These are phyloP conservation scores for Silurus meridionalis DNA, from an alignment of 2,113 vertebrate genomes.

Conservation along the genomic window DNA sequence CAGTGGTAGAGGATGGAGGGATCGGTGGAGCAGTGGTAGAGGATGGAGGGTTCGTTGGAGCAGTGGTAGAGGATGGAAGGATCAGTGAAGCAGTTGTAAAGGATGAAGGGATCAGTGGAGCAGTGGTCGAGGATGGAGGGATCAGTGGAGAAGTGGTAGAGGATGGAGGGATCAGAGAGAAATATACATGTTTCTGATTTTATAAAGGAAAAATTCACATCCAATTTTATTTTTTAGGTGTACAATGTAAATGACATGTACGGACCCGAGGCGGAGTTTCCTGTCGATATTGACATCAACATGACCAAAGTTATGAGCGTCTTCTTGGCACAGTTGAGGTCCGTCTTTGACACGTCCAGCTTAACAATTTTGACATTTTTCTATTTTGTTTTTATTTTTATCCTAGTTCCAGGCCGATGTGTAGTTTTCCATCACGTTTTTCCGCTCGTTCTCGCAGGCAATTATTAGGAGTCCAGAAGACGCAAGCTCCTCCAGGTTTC, in stretches of 20 bases:
- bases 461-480: conserved; percentile 83
- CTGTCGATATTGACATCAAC: conserved; percentile 80
- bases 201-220: too few species aligned
- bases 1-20: too few species aligned
- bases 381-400: too few species aligned
- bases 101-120: too few species aligned
- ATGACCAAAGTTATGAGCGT: conserved; percentile 93
- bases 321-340: conserved; percentile 93
- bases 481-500: conserved; percentile 74
- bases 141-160: too few species aligned
- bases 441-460: conserved; percentile 69
- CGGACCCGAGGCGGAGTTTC: conserved; percentile 67
- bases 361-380: not conserved
- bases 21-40: too few species aligned
- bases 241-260: conserved; percentile 84
- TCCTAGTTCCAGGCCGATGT: not conserved
- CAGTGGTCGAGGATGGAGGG: too few species aligned
- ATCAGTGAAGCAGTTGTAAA: too few species aligned
- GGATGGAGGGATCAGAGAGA: too few species aligned
- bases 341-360: conserved; percentile 42
- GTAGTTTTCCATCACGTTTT: not conserved
- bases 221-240: conserved; percentile 69
- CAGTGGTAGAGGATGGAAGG: too few species aligned
- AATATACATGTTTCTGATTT: too few species aligned
- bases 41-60: too few species aligned